Conservation (phyloP, 2,797 vertebrate genomes). For the Eptatretus atami region DNA sequence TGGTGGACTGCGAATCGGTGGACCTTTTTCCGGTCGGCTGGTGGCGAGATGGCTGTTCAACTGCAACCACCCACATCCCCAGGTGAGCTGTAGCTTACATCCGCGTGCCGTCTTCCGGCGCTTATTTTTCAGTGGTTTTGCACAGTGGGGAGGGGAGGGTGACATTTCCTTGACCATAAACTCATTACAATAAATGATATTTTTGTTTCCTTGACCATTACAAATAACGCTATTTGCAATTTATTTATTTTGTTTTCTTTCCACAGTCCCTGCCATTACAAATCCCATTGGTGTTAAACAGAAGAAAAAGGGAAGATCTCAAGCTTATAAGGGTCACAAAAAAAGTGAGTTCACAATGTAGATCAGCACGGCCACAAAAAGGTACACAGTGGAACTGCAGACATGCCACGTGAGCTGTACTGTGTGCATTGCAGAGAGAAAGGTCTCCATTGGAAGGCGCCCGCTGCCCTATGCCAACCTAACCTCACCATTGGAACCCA, state of each 20-base stretch:
- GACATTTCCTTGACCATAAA: neutral
- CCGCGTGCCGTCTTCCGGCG: neutral
- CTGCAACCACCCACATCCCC: conserved; percentile 46
- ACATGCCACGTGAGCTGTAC: too few species aligned
- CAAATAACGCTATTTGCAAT: neutral
- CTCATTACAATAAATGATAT: too few species aligned
- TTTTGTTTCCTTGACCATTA: neutral
- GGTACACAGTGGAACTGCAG: too few species aligned
- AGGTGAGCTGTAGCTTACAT: conserved; percentile 17
- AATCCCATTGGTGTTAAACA: neutral
- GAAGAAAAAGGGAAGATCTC: conserved; percentile 1
- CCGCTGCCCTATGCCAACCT: too few species aligned
- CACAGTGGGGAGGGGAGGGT: neutral
- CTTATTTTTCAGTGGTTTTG: neutral
- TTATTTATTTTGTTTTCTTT: neutral
- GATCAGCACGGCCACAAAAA: too few species aligned
- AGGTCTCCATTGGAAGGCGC: too few species aligned
- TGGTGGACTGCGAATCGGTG: conserved; percentile 65
- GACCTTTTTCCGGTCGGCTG: conserved; percentile 84
- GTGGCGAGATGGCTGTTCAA: conserved; percentile 57
- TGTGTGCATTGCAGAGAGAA: too few species aligned
- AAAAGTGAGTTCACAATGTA: neutral
- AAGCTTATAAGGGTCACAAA: conserved; percentile 1
- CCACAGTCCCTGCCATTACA: neutral
- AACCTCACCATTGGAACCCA: too few species aligned